These are phyloP conservation scores for Xerus rutilus DNA, from an alignment of 2,797 vertebrate genomes.

Conservation along the genomic window DNA sequence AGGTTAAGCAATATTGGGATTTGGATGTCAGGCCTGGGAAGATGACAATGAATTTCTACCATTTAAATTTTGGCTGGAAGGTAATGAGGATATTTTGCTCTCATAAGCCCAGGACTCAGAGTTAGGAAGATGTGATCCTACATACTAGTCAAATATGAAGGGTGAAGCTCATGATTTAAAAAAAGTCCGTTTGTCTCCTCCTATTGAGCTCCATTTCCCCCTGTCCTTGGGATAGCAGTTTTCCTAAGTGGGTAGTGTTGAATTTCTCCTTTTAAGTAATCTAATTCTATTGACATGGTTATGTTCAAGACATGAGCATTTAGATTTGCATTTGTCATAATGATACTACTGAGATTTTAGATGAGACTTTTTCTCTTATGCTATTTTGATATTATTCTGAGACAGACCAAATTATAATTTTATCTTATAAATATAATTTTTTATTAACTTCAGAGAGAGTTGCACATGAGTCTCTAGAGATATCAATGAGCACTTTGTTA, in stretches of 20 bases:
- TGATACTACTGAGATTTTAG: slow-evolving; percentile 39
- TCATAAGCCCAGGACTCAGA: neutral
- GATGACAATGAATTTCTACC: neutral
- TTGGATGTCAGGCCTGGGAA: neutral
- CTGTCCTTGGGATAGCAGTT: neutral
- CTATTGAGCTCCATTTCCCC: neutral
- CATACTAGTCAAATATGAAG: neutral
- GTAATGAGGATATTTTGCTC: slow-evolving; percentile 27
- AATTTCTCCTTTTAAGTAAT: slow-evolving; percentile 16
- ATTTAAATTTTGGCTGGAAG: neutral
- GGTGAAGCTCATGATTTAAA: neutral
- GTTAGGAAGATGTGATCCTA: neutral
- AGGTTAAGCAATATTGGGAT: neutral
- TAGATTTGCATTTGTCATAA: neutral
- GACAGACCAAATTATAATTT: slow-evolving; percentile 33
- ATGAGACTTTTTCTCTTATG: neutral
- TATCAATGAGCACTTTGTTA: neutral
- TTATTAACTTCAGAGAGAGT: slow-evolving; percentile 26
- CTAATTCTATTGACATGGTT: slow-evolving; percentile 26
- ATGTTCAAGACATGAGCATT: slow-evolving; percentile 46
- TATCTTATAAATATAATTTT: slow-evolving; percentile 62
- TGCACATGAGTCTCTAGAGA: slow-evolving; percentile 1
- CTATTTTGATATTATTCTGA: slow-evolving; percentile 47
- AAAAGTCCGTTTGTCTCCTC: slow-evolving; percentile 22
- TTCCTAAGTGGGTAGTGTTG: neutral